Evolutionary conservation across 2,797 vertebrate species (phyloP).

Genomic region (Peromyscus aztecus): DNA sequence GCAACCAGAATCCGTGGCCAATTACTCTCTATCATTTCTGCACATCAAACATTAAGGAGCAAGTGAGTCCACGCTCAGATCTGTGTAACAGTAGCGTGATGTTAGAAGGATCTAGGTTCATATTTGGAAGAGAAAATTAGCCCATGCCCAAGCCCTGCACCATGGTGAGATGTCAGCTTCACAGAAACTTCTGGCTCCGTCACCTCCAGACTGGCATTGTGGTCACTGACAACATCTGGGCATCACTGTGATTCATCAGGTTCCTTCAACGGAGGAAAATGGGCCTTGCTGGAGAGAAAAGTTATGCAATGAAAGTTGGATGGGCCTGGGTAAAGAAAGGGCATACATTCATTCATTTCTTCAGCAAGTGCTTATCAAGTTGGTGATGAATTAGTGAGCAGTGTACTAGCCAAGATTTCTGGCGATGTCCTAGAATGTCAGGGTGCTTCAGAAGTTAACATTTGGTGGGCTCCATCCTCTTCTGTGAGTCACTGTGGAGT

Average conservation of each 20-base stretch:
- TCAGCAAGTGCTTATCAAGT: not conserved
- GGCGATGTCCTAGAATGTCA: not conserved
- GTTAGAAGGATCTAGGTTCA: not conserved
- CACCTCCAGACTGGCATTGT: not conserved
- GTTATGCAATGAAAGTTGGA: not conserved
- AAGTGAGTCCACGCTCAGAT: not conserved
- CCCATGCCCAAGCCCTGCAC: no score
- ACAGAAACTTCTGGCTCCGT: not conserved
- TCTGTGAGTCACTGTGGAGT: not conserved
- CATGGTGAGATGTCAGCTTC: not conserved
- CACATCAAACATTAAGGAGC: not conserved
- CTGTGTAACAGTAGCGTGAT: not conserved
- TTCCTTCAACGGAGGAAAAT: not conserved
- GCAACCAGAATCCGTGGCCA: not conserved
- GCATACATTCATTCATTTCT: not conserved
- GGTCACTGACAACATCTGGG: not conserved
- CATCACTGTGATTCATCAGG: not conserved
- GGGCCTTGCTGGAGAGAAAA: not conserved
- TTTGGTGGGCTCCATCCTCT: not conserved
- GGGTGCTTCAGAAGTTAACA: not conserved
- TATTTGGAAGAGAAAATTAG: conserved; percentile 11
- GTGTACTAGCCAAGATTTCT: not conserved
- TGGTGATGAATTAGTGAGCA: not conserved
- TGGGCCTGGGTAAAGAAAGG: not conserved
- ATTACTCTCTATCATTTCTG: not conserved